Percentiles rank a stretch among this genome's conserved stretches.
Conservation (phyloP, 2,113 vertebrate species). For the Thunnus thynnus region DNA sequence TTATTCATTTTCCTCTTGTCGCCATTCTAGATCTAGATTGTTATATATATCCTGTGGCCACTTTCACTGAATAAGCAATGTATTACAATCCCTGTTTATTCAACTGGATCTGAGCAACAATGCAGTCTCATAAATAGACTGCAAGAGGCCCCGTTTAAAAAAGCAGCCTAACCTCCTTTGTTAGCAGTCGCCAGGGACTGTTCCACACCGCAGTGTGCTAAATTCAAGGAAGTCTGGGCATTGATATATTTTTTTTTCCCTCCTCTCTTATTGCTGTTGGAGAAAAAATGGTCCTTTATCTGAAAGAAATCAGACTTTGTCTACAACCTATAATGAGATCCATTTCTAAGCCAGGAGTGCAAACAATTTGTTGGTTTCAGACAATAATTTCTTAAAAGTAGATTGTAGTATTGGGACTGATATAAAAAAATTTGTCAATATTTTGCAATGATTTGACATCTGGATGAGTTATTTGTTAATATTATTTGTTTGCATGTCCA, state of each 20-base stretch:
- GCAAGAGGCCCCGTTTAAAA: conserved; percentile 51
- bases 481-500: too few species aligned
- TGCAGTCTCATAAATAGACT: conserved; percentile 71
- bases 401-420: neutral
- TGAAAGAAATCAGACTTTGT: conserved; percentile 48
- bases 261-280: conserved; percentile 41
- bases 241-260: conserved; percentile 72
- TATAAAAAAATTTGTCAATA: neutral
- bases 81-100: conserved; percentile 62
- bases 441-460: too few species aligned
- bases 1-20: conserved; percentile 38
- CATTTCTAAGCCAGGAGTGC: conserved; percentile 27
- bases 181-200: conserved; percentile 69
- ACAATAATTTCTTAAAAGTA: conserved; percentile 25
- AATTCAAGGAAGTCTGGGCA: conserved; percentile 83
- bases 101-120: conserved; percentile 60
- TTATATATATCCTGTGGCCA: conserved; percentile 42
- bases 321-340: conserved; percentile 29
- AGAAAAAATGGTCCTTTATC: conserved; percentile 53
- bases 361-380: neutral
- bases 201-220: conserved; percentile 59
- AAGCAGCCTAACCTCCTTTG: conserved; percentile 71
- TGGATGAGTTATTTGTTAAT: too few species aligned
- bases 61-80: conserved; percentile 40
- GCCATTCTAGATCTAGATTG: conserved; percentile 41